phyloP scores from a whole-genome alignment of 2,888 invertebrate species.

The Conomelus anceps region DNA sequence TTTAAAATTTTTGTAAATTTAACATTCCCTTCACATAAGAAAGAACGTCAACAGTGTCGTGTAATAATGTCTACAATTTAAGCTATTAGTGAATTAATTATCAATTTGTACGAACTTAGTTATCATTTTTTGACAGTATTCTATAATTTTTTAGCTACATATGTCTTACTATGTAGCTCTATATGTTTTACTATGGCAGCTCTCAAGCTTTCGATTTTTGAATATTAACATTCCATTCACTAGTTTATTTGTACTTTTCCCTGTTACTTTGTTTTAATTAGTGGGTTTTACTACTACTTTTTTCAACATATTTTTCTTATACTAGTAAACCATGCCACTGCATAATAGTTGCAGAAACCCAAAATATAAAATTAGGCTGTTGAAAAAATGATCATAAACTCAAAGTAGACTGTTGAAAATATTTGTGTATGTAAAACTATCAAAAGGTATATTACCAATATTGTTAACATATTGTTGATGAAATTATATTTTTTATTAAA shows the following conservation, averaged over 20 bases:
- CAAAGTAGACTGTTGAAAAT: not conserved
- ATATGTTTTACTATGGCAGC: not conserved
- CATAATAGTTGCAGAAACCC: not conserved
- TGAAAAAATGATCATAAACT: not conserved
- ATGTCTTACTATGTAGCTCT: not conserved
- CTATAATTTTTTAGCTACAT: too few species aligned
- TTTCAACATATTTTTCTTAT: not conserved
- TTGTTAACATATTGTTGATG: not conserved
- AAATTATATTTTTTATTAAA: not conserved
- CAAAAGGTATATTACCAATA: not conserved
- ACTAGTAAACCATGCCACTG: not conserved
- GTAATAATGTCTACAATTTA: too few species aligned
- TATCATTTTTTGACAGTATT: not conserved
- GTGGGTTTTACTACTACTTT: not conserved
- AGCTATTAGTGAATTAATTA: too few species aligned
- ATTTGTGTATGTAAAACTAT: not conserved
- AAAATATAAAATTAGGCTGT: not conserved
- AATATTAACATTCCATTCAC: not conserved
- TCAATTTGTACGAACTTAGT: not conserved
- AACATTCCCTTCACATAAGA: too few species aligned
- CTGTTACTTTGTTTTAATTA: not conserved
- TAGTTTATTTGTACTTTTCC: not conserved
- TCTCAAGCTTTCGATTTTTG: not conserved
- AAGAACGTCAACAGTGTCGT: too few species aligned
- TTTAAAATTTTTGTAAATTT: too few species aligned